phyloP scores from a whole-genome alignment of 2,888 invertebrate genomes.

The Nebria salina region DNA sequence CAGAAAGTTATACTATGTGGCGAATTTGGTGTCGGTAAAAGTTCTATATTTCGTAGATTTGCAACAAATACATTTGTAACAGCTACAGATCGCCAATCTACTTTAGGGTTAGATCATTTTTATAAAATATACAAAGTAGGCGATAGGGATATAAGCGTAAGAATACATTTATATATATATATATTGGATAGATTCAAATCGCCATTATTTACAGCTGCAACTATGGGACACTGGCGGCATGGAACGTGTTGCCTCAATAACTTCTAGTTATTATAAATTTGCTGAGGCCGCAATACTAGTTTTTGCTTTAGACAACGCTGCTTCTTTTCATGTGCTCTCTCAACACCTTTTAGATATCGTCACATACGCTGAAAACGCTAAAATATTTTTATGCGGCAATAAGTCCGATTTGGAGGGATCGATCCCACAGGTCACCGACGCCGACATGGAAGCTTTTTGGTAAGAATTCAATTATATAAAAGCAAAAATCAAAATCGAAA shows the following conservation, averaged over 20 bases:
- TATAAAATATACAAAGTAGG: constrained; percentile 81
- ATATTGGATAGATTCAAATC: neutral
- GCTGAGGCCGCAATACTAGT: constrained; percentile 94
- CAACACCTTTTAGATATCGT: constrained; percentile 94
- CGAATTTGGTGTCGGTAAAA: constrained; percentile 96
- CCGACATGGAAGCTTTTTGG: constrained; percentile 90
- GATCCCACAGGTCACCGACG: constrained; percentile 82
- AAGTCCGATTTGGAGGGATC: constrained; percentile 83
- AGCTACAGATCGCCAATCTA: constrained; percentile 83
- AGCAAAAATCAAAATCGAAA: neutral
- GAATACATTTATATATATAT: constrained; percentile 49
- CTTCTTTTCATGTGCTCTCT: constrained; percentile 90
- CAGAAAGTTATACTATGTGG: constrained; percentile 95
- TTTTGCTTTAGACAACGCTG: constrained; percentile 89
- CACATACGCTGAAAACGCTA: constrained; percentile 93
- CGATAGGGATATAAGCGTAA: constrained; percentile 82
- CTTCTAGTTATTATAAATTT: constrained; percentile 95
- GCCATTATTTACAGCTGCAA: constrained; percentile 73
- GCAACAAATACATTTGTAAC: constrained; percentile 90
- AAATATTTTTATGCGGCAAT: constrained; percentile 94
- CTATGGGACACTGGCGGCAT: constrained; percentile 97
- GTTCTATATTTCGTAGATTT: constrained; percentile 90
- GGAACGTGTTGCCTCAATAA: constrained; percentile 95
- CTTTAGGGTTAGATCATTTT: constrained; percentile 91
- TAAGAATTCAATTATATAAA: constrained; percentile 54